Base-by-base conservation (phyloP, 2,888 invertebrate genomes). In the Pemphredon lugubris region DNA sequence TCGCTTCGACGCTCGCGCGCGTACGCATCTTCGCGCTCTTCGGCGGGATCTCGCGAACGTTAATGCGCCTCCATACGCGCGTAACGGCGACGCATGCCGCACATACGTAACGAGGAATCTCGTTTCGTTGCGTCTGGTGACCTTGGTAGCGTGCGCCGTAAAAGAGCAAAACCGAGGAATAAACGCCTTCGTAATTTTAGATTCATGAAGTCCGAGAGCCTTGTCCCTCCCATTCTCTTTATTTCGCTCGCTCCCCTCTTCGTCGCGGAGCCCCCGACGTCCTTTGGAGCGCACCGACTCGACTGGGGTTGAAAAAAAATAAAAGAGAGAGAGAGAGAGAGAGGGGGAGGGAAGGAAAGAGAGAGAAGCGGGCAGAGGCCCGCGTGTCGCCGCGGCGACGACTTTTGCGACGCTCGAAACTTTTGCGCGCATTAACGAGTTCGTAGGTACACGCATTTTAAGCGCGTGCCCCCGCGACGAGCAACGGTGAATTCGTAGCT, bases 31-130 rank as follows among this genome's bases (percentile, higher is more conserved):
- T n/a, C n/a, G n/a, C n/a, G n/a, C n/a, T n/a, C n/a, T n/a, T n/a
- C n/a, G n/a, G n/a, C n/a, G n/a, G 16, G 20, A 45, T 47, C 53
- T 20, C 11, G 23, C 16, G 34, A 44, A 40, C 60, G 57, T 63
- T 63, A 64, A 59, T 14, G 63, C 58, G 37, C 48, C 16, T 44
- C 34, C 16, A 50, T 60, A 54, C 48, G 57, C 34, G 55, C 26
- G 39, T 21, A 21, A n/a, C n/a, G 16, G n/a, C 50, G 57, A 14
- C 44, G 60, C 61, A 69, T 61, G 61, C 60, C 63, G 63, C 61
- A 74, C 63, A 69, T 65, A 71, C 63, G 71, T 60, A 74, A 71
- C 63, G 68, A 61, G 65, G 73, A 76, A 76, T 77, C 65, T 77
- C 64, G 63, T 78, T 67, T 69, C 57, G 57, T 73, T 76, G 74